A percentile compares a stretch with the other conserved stretches of the same genome.
These are phyloP conservation scores for Enteromius trimaculatus DNA, from an alignment of 2,797 vertebrate genomes.

Conservation along the genomic window DNA sequence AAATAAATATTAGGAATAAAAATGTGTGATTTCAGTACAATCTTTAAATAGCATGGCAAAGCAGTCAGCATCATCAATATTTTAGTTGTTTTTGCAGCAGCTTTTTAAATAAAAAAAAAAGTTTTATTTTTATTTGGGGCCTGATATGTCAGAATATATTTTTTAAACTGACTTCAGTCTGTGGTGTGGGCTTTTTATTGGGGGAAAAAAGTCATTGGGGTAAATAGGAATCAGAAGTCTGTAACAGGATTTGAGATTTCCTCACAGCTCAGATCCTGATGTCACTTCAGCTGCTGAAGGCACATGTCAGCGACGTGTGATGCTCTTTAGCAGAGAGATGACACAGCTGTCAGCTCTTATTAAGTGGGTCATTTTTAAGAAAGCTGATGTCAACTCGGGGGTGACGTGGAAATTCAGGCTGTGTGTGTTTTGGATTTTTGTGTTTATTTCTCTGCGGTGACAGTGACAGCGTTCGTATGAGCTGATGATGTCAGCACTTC, in stretches of 20 bases:
- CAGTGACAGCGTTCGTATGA: conserved; percentile 17
- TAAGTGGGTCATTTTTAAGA: conserved; percentile 14
- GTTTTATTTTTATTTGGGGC: not conserved
- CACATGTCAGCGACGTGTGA: conserved; percentile 17
- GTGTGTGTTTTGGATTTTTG: not conserved
- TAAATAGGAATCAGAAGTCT: not conserved
- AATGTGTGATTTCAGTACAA: not conserved
- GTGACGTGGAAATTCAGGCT: not conserved
- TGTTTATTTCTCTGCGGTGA: conserved; percentile 5
- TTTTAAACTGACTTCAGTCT: not conserved
- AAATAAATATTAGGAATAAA: not conserved
- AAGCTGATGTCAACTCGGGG: conserved; percentile 35
- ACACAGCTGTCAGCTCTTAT: conserved; percentile 47
- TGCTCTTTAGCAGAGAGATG: conserved; percentile 26
- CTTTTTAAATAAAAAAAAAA: too few species aligned
- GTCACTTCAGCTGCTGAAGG: conserved; percentile 23
- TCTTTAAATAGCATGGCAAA: not conserved
- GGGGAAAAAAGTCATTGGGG: not conserved
- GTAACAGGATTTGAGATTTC: conserved; percentile 37
- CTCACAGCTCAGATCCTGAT: not conserved
- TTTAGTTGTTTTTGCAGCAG: not conserved
- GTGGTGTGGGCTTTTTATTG: conserved; percentile 4
- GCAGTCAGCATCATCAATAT: not conserved
- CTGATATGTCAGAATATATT: not conserved
- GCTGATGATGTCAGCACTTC: conserved; percentile 42